These are phyloP conservation scores for Podocnemis expansa DNA, from an alignment of 2,113 vertebrate genomes.

Conservation along the genomic window DNA sequence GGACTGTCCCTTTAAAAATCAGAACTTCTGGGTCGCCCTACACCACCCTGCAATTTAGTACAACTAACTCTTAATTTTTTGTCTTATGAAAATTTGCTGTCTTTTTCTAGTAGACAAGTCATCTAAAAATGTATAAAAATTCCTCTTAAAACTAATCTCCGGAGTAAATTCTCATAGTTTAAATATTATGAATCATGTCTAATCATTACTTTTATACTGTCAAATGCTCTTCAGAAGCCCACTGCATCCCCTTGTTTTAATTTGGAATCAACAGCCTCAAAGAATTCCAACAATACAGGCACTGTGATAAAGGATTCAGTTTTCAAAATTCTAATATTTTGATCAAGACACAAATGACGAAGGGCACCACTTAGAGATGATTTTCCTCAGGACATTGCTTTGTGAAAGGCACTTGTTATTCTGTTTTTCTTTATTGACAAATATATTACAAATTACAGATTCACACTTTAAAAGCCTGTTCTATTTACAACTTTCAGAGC, in stretches of 20 bases:
- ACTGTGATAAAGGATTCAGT: neutral
- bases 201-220: neutral
- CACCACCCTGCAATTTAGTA: too few relatives aligned
- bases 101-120: neutral
- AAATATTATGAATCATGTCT: neutral
- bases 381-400: neutral
- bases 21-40: too few relatives aligned
- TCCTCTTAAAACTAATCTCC: neutral
- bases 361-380: neutral
- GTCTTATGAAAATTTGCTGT: neutral
- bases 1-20: too few relatives aligned
- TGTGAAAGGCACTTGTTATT: neutral
- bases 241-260: neutral
- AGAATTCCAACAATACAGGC: neutral
- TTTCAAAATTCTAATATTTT: neutral
- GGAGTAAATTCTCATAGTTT: neutral
- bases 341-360: neutral
- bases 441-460: constrained; percentile 8
- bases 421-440: neutral
- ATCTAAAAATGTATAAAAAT: neutral
- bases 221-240: neutral
- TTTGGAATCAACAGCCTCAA: neutral
- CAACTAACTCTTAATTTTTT: neutral
- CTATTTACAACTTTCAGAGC: neutral
- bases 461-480: neutral